These are phyloP conservation scores for Montipora efflorescens DNA, from an alignment of 64 coral and sea anemone species.

Conservation along the genomic window DNA sequence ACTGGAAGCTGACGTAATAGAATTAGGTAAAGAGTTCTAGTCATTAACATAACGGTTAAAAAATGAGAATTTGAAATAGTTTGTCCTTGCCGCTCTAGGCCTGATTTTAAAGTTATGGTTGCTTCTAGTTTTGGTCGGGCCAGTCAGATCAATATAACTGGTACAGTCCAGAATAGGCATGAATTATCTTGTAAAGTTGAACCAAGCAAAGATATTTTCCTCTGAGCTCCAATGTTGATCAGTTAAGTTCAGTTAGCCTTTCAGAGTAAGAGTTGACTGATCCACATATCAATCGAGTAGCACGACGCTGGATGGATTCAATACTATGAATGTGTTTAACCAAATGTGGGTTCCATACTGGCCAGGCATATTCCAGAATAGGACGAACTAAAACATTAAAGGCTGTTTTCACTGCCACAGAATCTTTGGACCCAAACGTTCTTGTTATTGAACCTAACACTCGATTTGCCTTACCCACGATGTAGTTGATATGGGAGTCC, in stretches of 20 bases:
- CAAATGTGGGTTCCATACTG: not conserved
- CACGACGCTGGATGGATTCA: not conserved
- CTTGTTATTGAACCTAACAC: not conserved
- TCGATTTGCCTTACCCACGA: not conserved
- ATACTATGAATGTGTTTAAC: not conserved
- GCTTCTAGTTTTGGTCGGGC: conserved; percentile 12
- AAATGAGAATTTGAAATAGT: not conserved
- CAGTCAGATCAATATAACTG: not conserved
- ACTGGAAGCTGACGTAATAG: no score
- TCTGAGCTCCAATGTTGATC: not conserved
- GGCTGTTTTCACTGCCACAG: not conserved
- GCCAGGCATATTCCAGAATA: not conserved
- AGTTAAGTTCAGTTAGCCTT: not conserved
- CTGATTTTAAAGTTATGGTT: conserved; percentile 13
- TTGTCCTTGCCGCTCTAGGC: not conserved
- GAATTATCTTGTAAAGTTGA: no score
- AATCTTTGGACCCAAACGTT: not conserved
- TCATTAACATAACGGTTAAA: no score
- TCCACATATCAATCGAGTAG: not conserved
- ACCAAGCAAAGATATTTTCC: no score
- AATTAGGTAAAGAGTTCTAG: no score
- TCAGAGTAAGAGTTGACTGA: not conserved
- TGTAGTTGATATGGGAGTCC: no score
- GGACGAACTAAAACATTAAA: not conserved
- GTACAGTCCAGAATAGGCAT: not conserved